phyloP scores from a whole-genome alignment of 2,797 vertebrate species.

The Psittacula derbiana region DNA sequence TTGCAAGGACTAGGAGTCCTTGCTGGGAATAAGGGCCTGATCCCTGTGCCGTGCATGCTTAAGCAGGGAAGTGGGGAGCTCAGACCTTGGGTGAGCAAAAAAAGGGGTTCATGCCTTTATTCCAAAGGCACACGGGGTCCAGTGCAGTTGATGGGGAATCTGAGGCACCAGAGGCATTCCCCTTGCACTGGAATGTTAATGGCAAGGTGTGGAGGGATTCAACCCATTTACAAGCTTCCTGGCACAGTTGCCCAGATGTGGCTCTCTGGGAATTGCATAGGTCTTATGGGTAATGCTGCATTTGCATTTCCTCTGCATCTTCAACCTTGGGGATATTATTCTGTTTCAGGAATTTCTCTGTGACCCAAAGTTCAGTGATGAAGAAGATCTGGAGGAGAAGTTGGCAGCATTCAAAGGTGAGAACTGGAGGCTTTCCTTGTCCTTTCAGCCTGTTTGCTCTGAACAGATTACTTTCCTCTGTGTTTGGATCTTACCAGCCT shows the following conservation, averaged over 20 bases:
- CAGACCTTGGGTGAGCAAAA: not conserved
- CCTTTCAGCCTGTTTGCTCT: not conserved
- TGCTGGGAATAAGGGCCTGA: not conserved
- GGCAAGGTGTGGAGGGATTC: not conserved
- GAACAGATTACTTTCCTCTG: not conserved
- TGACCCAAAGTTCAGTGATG: conserved; percentile 94
- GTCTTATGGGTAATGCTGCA: not conserved
- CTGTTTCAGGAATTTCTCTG: conserved; percentile 88
- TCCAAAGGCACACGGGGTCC: not conserved
- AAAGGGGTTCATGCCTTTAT: not conserved
- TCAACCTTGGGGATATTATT: not conserved
- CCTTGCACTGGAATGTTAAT: not conserved
- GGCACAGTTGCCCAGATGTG: not conserved
- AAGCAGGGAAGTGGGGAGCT: not conserved
- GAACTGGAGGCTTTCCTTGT: not conserved
- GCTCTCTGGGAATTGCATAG: not conserved
- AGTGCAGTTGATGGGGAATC: not conserved
- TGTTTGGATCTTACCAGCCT: not conserved
- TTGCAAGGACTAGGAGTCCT: not conserved
- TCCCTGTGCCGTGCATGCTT: not conserved
- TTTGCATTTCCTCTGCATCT: not conserved
- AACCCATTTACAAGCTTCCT: not conserved
- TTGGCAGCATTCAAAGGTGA: conserved; percentile 94
- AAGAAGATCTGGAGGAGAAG: conserved; percentile 91
- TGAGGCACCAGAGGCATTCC: not conserved